A percentile compares a stretch with the other conserved stretches of the same genome.
Evolutionary conservation across 2,888 invertebrate genomes (phyloP).

Genomic region (Gastrophysa polygoni): DNA sequence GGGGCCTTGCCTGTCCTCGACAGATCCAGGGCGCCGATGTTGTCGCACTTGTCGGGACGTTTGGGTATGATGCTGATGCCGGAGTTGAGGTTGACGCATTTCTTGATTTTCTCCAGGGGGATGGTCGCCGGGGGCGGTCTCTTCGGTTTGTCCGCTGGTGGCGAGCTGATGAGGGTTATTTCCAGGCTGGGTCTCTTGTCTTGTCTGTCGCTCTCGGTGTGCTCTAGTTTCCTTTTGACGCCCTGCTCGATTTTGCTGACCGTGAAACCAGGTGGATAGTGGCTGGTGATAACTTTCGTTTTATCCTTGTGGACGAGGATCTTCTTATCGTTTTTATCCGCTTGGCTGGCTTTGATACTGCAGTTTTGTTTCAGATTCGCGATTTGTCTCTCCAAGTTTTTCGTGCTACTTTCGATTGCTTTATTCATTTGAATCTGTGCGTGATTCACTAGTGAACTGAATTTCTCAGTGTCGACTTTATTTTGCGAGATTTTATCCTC

Average conservation of each 20-base stretch:
- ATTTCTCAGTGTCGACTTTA: slow-evolving; percentile 35
- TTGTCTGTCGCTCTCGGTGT: slow-evolving; percentile 36
- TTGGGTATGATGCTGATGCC: slow-evolving; percentile 53
- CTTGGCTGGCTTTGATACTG: slow-evolving; percentile 48
- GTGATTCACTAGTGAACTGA: slow-evolving; percentile 15
- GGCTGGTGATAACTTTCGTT: slow-evolving; percentile 31
- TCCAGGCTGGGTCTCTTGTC: slow-evolving; percentile 55
- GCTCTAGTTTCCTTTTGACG: slow-evolving; percentile 51
- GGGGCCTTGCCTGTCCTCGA: slow-evolving; percentile 53
- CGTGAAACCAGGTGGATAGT: slow-evolving; percentile 53
- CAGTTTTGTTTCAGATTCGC: slow-evolving; percentile 51
- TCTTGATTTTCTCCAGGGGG: slow-evolving; percentile 61
- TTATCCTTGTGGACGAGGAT: slow-evolving; percentile 30
- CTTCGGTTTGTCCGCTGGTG: slow-evolving; percentile 45
- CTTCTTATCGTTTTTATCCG: slow-evolving; percentile 38
- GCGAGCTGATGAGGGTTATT: slow-evolving; percentile 54
- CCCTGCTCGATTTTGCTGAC: slow-evolving; percentile 57
- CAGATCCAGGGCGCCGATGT: slow-evolving; percentile 62
- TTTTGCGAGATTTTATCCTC: slow-evolving; percentile 35
- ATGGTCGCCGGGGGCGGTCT: slow-evolving; percentile 63
- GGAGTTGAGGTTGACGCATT: slow-evolving; percentile 50
- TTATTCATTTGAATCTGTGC: slow-evolving; percentile 25
- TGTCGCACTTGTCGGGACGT: slow-evolving; percentile 56
- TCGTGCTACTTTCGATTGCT: slow-evolving; percentile 39
- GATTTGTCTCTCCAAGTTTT: slow-evolving; percentile 46